These are phyloP conservation scores for Dicranocentrus wangi DNA, from an alignment of 2,888 invertebrate species.

Conservation along the genomic window DNA sequence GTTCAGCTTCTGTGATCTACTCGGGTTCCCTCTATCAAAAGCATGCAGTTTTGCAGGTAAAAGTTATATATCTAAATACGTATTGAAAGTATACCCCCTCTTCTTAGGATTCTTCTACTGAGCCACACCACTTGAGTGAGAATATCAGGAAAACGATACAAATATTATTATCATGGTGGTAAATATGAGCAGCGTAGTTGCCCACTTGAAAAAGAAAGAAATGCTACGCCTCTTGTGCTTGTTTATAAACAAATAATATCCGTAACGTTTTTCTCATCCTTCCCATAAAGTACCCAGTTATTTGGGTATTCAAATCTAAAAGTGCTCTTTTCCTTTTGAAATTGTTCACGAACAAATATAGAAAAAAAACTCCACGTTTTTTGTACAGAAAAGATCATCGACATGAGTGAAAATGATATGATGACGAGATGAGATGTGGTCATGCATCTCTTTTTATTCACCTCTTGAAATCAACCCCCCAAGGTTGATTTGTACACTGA, in stretches of 20 bases:
- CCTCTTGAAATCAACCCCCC: conserved; percentile 37
- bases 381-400: conserved; percentile 1
- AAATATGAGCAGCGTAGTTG: conserved; percentile 48
- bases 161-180: conserved; percentile 16
- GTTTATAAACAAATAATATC: conserved; percentile 57
- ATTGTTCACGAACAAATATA: not conserved
- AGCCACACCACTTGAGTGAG: too few species aligned
- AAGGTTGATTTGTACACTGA: conserved; percentile 22
- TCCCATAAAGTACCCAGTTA: not conserved
- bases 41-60: too few species aligned
- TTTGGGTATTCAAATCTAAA: not conserved
- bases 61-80: too few species aligned
- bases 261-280: conserved; percentile 40
- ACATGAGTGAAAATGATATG: conserved; percentile 50
- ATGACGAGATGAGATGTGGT: conserved; percentile 55
- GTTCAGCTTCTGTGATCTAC: conserved; percentile 37
- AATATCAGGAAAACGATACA: conserved; percentile 30
- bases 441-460: conserved; percentile 40
- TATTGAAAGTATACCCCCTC: not conserved
- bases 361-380: not conserved
- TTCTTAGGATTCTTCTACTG: too few species aligned
- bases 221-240: conserved; percentile 46
- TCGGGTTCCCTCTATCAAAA: not conserved
- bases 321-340: not conserved
- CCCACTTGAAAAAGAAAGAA: conserved; percentile 46